These are phyloP conservation scores for Corydoras sp. DNA, from an alignment of 2,113 vertebrate species.

Conservation along the genomic window DNA sequence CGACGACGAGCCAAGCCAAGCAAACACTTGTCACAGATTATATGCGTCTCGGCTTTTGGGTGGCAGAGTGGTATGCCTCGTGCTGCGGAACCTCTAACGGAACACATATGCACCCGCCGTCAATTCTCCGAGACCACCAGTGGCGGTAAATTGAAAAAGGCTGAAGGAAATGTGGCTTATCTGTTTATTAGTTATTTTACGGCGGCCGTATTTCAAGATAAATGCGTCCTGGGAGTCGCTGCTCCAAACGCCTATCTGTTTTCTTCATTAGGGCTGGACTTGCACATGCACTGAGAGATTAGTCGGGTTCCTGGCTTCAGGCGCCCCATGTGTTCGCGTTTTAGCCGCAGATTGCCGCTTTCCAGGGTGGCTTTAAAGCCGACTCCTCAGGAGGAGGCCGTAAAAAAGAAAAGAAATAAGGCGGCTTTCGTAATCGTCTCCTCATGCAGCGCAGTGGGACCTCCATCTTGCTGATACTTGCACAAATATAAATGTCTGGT, in stretches of 20 bases:
- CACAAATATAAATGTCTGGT: constrained; percentile 19
- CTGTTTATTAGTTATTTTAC: constrained; percentile 66
- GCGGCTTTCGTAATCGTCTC: constrained; percentile 59
- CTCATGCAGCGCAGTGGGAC: constrained; percentile 41
- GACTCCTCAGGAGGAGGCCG: constrained; percentile 63
- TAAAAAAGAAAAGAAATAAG: constrained; percentile 62
- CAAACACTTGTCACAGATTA: constrained; percentile 24
- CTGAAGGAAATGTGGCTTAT: constrained; percentile 50
- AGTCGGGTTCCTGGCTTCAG: constrained; percentile 63
- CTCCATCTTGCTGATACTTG: background rate
- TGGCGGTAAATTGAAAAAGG: constrained; percentile 44
- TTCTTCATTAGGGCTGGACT: constrained; percentile 59
- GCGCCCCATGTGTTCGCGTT: constrained; percentile 70
- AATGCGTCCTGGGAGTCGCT: constrained; percentile 49
- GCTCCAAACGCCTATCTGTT: constrained; percentile 59
- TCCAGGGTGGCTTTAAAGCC: constrained; percentile 63
- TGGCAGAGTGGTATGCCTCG: constrained; percentile 4
- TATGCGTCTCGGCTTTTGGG: background rate
- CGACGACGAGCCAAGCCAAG: background rate
- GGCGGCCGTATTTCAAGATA: constrained; percentile 49
- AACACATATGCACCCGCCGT: constrained; percentile 38
- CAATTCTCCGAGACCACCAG: constrained; percentile 34
- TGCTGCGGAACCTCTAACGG: constrained; percentile 22
- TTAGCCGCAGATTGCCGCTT: constrained; percentile 68
- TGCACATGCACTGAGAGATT: constrained; percentile 48